Evolutionary conservation across 2,888 invertebrate genomes (phyloP).

Genomic region (Cerceris rybyensis): DNA sequence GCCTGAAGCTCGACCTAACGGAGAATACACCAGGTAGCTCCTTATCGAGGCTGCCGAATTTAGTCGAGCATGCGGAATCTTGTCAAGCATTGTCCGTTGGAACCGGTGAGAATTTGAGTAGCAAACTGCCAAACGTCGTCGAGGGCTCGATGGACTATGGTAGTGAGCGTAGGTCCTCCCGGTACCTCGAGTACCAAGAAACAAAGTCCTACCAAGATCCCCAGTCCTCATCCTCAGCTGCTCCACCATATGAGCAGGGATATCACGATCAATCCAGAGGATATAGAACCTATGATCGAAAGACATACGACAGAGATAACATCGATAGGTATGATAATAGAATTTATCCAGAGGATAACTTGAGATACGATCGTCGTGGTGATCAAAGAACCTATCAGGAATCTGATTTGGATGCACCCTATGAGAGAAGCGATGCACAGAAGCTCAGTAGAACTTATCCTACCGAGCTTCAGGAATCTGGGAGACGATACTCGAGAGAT

Average conservation of each 20-base stretch:
- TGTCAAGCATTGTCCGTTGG: conserved; percentile 63
- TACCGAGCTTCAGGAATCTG: conserved; percentile 65
- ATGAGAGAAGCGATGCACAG: conserved; percentile 73
- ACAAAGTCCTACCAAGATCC: conserved; percentile 67
- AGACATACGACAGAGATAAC: conserved; percentile 72
- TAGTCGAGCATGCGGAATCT: conserved; percentile 80
- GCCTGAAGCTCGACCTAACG: conserved; percentile 80
- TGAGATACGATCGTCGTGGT: conserved; percentile 73
- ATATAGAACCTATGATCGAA: conserved; percentile 73
- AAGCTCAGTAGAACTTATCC: conserved; percentile 71
- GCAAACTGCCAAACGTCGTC: conserved; percentile 81
- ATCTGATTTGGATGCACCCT: conserved; percentile 78
- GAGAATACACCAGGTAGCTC: conserved; percentile 81
- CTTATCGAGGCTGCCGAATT: conserved; percentile 76
- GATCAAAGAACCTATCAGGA: conserved; percentile 77
- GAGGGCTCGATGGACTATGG: conserved; percentile 82
- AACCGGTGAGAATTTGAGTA: conserved; percentile 79
- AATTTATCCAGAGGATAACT: conserved; percentile 76
- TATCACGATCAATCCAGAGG: conserved; percentile 67
- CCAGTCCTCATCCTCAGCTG: conserved; percentile 50
- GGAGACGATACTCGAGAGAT: conserved; percentile 77
- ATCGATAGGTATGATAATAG: conserved; percentile 76
- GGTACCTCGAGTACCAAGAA: conserved; percentile 79
- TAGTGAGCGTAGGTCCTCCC: conserved; percentile 80
- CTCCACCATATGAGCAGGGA: conserved; percentile 60